phyloP scores from a whole-genome alignment of 2,113 vertebrate species.

The Spilogale gracilis region DNA sequence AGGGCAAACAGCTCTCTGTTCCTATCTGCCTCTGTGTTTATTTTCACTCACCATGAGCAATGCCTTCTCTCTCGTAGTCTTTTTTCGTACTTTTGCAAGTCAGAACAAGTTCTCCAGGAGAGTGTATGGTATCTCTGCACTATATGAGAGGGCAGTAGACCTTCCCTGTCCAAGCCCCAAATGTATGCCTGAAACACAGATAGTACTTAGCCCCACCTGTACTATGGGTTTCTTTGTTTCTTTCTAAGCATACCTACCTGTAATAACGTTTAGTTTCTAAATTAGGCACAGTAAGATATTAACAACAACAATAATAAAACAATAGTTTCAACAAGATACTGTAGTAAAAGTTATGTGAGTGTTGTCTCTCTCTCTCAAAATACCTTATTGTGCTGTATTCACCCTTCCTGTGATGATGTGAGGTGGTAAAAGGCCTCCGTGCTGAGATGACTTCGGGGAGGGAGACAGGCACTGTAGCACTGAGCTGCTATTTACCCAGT shows the following conservation, averaged over 20 bases:
- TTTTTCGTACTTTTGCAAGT: conserved; percentile 70
- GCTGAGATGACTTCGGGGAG: neutral
- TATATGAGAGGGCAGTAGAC: neutral
- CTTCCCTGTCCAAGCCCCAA: neutral
- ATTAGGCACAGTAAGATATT: neutral
- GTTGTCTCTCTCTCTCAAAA: no score
- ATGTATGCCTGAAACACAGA: neutral
- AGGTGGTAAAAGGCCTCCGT: neutral
- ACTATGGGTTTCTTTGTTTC: neutral
- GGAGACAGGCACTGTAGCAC: neutral
- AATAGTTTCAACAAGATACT: no score
- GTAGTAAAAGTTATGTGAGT: no score
- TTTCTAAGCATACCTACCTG: neutral
- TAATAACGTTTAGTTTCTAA: neutral
- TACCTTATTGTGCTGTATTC: neutral
- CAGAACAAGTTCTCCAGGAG: conserved; percentile 45
- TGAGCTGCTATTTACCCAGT: neutral
- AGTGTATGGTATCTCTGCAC: neutral
- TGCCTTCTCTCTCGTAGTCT: conserved; percentile 55
- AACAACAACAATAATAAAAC: no score
- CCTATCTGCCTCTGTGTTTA: conserved; percentile 61
- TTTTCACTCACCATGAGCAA: conserved; percentile 65
- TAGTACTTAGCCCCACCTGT: neutral
- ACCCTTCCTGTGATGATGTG: neutral
- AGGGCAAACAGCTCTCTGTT: conserved; percentile 46